Evolutionary conservation across 2,797 vertebrate genomes (phyloP).

Genomic region (Gallirallus australis): DNA sequence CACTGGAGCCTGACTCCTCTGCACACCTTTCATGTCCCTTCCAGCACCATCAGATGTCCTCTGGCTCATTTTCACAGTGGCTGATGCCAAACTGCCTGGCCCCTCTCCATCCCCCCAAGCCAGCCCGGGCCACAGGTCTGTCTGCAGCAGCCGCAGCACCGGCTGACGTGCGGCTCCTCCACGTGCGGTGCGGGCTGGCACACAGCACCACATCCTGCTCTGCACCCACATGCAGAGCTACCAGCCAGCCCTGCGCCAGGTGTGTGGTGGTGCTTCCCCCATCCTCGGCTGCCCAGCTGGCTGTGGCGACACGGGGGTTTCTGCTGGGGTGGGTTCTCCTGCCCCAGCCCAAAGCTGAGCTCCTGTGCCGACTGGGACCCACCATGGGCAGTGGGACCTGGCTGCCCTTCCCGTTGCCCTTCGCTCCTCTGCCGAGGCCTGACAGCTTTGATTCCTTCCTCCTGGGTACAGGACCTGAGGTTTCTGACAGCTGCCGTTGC

Average conservation of each 20-base stretch:
- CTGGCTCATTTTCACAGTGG: background rate
- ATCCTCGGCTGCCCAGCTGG: background rate
- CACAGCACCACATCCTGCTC: fast-evolving
- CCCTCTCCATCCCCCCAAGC: background rate
- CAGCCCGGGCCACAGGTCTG: background rate
- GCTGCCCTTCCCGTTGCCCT: background rate
- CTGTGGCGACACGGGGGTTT: background rate
- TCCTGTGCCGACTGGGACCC: fast-evolving
- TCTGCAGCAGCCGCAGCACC: fast-evolving
- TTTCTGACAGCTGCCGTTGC: constrained; percentile 63
- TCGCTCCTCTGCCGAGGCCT: background rate
- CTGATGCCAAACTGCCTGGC: background rate
- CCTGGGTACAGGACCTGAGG: background rate
- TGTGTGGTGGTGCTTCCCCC: background rate
- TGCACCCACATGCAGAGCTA: fast-evolving
- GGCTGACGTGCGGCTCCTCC: background rate
- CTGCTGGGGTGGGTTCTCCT: fast-evolving
- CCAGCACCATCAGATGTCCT: background rate
- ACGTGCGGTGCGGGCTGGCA: fast-evolving
- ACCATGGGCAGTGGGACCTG: background rate
- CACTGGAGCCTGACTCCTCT: background rate
- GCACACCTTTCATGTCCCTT: background rate
- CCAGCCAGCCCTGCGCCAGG: fast-evolving
- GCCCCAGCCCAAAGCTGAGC: fast-evolving
- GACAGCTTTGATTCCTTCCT: constrained; percentile 51